Conservation (phyloP, 2,113 vertebrate species). For the Patagioenas fasciata region DNA sequence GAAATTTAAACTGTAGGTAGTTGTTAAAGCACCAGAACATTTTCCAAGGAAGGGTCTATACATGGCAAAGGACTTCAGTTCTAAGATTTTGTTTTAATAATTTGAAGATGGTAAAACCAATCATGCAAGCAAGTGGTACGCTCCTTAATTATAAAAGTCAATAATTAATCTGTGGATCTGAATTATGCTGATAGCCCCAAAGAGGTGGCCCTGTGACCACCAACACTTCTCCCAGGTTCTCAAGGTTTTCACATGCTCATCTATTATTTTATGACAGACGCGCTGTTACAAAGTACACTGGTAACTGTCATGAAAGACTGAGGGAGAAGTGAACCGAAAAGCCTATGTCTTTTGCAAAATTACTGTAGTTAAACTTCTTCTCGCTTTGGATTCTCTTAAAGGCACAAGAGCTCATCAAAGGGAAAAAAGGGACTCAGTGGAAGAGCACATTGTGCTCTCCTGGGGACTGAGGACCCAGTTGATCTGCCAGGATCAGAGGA, state of each 20-base stretch:
- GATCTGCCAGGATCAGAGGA: background rate
- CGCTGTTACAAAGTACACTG: background rate
- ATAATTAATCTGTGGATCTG: conserved; percentile 33
- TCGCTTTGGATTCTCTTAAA: background rate
- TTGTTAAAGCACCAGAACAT: background rate
- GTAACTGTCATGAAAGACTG: background rate
- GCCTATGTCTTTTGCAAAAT: background rate
- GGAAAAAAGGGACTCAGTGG: background rate
- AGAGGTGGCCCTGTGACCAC: background rate
- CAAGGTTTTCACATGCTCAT: background rate
- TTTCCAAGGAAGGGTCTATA: background rate
- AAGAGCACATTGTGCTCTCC: background rate
- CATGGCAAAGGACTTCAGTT: background rate
- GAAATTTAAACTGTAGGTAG: background rate
- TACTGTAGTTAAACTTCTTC: background rate
- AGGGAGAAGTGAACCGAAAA: background rate
- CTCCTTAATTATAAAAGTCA: conserved; percentile 64
- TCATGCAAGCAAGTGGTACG: background rate
- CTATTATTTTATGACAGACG: background rate
- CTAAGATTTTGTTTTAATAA: conserved; percentile 18
- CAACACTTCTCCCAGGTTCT: background rate
- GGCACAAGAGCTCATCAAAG: background rate
- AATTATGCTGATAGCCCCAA: background rate
- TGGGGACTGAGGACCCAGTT: background rate
- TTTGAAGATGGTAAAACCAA: background rate